Evolutionary conservation across 2,888 invertebrate species (phyloP), one percentile per base, ranked within the genome.

Genomic region (Pyralis farinalis): DNA sequence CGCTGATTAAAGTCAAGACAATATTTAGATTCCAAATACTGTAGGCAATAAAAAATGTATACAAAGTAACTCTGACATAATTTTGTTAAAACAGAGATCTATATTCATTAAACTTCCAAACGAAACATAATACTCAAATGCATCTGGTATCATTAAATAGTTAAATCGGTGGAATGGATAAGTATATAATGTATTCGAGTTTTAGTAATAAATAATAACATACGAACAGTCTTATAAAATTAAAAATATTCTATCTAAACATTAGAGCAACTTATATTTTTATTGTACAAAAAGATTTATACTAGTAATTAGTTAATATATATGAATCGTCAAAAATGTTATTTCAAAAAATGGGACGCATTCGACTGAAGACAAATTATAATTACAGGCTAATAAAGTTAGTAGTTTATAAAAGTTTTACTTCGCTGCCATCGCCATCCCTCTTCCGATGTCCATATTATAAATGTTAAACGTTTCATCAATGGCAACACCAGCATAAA

Each of bases 121-220:
- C 55, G 63, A 25, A 25, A 68, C 64, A 68, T 77, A 82, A 82
- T 82, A 82, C 79, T 77, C 68, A 68, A 72, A 73, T 73, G 63
- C 67, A 73, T 78, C 73, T 79, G 75, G 77, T 74, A 48, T 51
- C 44, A 58, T 57, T 66, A 64, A 80, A 81, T 77, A 80, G 72
- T 78, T 71, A 70, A 70, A 44, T 85, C 87, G 87, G 87, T 87
- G 87, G 87, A 87, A 87, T 87, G 82, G 66, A 77, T 64, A 63
- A 55, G 69, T 58, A 61, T 58, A 51, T 50, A 61, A 63, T 66
- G 66, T 74, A 83, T 80, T 82, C 74, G 73, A 83, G 79, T 62
- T 71, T 73, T 69, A 77, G 58, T 60, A 65, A 70, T 65, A 70
- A 71, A 70, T 61, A 71, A 70, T 67, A n/a, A 68, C 58, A 71